Base-by-base conservation (phyloP, 1,140 invertebrate species). In the Dysdera silvatica region DNA sequence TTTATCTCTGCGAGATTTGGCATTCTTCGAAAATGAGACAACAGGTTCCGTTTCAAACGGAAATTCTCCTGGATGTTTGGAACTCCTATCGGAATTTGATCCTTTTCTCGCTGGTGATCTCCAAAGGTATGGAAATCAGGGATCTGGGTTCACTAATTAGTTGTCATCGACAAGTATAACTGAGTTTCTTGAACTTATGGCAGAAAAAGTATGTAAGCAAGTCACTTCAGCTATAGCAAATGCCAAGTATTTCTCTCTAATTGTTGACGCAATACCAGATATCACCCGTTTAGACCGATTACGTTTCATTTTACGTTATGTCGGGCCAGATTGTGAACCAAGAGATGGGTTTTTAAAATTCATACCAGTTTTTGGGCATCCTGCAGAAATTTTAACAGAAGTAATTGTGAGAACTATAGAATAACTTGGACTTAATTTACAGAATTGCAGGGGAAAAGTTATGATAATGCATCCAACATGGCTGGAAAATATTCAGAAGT, bases 11-110 rank as follows among this genome's bases (percentile, higher is more conserved):
- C 43, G 59, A 57, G 66, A 60, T 53, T 57, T 68, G 64, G 37
- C 61, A 61, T 65, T 71, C 35, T 60, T 37, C 55, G 51, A 53
- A 60, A 43, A 68, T 43, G 58, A 69, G 64, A 71, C 37, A 31
- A 65, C 66, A 64, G 62, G 56, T 60, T 70, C 61, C 61, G 60
- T 65, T 64, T 32, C 65, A 37, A 63, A 68, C 64, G 49, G 53
- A n/a, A 65, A 67, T 60, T 69, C 60, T 62, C 45, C 67, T 26
- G 41, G 65, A 23, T 45, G 54, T 53, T 52, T 70, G 53, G 69
- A 68, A n/a, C 56, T n/a, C n/a, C n/a, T n/a, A n/a, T n/a, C n/a
- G n/a, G n/a, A n/a, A n/a, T n/a, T n/a, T n/a, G n/a, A n/a, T n/a
- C n/a, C n/a, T n/a, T n/a, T n/a, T n/a, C n/a, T n/a, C n/a, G n/a